Conservation (phyloP, 2,113 vertebrate genomes). For the Andinoacara biseriatus region DNA sequence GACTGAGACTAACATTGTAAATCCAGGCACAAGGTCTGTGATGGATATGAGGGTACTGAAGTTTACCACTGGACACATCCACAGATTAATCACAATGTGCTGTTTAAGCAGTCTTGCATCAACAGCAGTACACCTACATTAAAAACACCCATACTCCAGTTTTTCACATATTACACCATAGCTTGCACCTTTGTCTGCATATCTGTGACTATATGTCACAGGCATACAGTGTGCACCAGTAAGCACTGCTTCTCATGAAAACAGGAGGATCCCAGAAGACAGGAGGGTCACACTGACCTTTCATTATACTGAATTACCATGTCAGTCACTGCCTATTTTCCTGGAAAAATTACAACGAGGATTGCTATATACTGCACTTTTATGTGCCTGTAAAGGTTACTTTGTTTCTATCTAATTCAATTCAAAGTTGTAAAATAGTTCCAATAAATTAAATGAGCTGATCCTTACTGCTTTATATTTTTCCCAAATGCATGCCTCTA, state of each 20-base stretch:
- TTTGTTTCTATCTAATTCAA: not conserved
- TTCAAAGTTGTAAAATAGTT: slow-evolving; percentile 2
- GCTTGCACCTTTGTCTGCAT: not conserved
- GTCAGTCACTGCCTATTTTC: slow-evolving; percentile 22
- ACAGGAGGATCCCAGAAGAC: slow-evolving; percentile 17
- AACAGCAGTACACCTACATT: slow-evolving; percentile 20
- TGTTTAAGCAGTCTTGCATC: slow-evolving; percentile 55
- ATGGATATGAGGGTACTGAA: slow-evolving; percentile 59
- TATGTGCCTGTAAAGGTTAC: not conserved
- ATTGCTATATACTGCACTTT: not conserved
- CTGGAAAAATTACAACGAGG: not conserved
- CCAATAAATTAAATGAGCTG: not conserved
- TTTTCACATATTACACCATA: not conserved
- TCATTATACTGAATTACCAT: slow-evolving; percentile 52
- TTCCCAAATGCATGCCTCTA: not conserved
- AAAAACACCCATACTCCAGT: slow-evolving; percentile 13
- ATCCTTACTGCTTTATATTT: not conserved
- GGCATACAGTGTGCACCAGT: not conserved
- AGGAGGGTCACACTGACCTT: slow-evolving; percentile 41
- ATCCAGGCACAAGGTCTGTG: slow-evolving; percentile 53
- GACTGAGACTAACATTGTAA: slow-evolving; percentile 54
- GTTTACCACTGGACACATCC: slow-evolving; percentile 56
- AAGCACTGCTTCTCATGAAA: slow-evolving; percentile 2
- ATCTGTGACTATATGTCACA: not conserved
- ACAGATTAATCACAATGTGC: slow-evolving; percentile 62